Base-by-base conservation (phyloP, 2,797 vertebrate species). In the Platalea minor region DNA sequence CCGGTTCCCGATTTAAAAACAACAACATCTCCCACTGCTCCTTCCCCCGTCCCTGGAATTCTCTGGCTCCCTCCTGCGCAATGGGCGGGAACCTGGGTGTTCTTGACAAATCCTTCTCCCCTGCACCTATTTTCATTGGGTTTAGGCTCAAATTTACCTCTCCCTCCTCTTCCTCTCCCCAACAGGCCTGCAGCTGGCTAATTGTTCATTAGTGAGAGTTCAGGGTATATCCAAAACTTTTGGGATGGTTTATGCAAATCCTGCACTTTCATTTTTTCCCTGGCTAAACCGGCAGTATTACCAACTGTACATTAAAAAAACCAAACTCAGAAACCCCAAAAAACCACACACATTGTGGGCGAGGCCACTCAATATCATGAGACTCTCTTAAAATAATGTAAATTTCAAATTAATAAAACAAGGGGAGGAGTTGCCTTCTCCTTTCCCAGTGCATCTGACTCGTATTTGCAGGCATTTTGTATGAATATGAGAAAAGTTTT, bases 341-440 rank as follows among this genome's bases (percentile, higher is more conserved):
- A 95, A 96, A 72, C 96, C 96, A 96, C 96, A 97, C 96, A 96
- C 94, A 91, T 93, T 96, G 96, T 96, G 95, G 96, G 96, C 14
- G 95, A 96, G 96, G 94, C 92, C 56, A 17, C 45, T 95, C 88
- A 59, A 78, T 79, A 88, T 79, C 91, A 96, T 92, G 51, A 97
- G 95, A 92, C 73, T 95, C 69, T 68, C 93, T 76, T 86, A 67
- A 93, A 96, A 96, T 84, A 78, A 96, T 96, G 92, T 84, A 86
- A 93, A 96, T 96, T 83, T 67, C 7, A 3, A 91, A 79, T 89
- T 79, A 93, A 93, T 95, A 63, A 94, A 91, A 61, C 13, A 1
- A 94, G 80, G n/a, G 54, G 88, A 93, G 91, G 89, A 86, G 85
- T 8, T 56, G 85, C 54, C 31, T 69, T 50, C 81, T 65, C 53